Evolutionary conservation across 2,113 vertebrate species (phyloP), one percentile per base, ranked within the genome.

Genomic region (Chrysochloris asiatica): DNA sequence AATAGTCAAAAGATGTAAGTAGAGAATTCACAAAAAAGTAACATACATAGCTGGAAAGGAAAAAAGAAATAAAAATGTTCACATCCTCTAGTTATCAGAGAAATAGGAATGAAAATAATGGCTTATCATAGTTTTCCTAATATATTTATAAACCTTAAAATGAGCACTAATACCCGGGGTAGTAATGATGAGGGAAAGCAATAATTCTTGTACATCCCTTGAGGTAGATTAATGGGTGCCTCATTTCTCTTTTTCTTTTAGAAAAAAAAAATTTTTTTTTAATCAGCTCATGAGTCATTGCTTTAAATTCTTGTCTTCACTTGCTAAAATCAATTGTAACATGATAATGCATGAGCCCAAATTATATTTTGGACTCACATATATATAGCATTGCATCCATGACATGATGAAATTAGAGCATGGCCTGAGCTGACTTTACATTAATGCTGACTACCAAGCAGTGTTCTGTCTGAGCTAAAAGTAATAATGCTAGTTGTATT

Each of bases 211-310:
- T 61, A 52, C 50, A n/a, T 72, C 30, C 52, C 61, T 52, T 65
- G 17, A 61, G 38, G 43, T 30, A 88, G 61, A 81, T 47, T 52
- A 36, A 77, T 0, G 90, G 50, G 26, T 43, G 1, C 7, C 19
- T 52, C 30, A 12, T 56, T 52, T 65, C 8, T 65, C 65, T 14
- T 89, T 83, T 95, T 30, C 72, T 86, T 82, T 38, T 88, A 93
- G 93, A 87, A 96, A 91, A 92, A 94, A 63, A 92, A 94, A 63
- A 45, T 76, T 87, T n/a, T n/a, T n/a, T n/a, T n/a, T n/a, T n/a
- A n/a, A n/a, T n/a, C 47, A 94, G 48, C 93, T 52, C 93, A 79
- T 47, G 13, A 86, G 87, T 45, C 87, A 90, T 38, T 91, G 86
- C 43, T 94, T 89, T 89, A 84, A 92, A 93, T 85, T 94, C 86